A percentile compares a stretch with the other conserved stretches of the same genome.
phyloP scores from a whole-genome alignment of 2,888 invertebrate species.

The Amiota minor region DNA sequence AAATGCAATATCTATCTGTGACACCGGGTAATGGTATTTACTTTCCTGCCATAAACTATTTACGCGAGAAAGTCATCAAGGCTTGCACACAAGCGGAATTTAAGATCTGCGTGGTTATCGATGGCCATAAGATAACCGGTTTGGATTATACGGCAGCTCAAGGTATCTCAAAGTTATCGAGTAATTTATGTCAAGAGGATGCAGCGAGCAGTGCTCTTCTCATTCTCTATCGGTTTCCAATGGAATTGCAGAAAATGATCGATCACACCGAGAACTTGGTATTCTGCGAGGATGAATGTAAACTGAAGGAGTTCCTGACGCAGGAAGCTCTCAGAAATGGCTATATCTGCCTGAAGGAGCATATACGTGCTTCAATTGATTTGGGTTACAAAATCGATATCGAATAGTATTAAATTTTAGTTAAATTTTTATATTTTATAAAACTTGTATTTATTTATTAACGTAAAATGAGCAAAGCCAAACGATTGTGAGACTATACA shows the following conservation, averaged over 20 bases:
- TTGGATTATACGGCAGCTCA: conserved; percentile 82
- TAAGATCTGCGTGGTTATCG: conserved; percentile 77
- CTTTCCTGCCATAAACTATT: conserved; percentile 82
- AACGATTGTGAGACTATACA: background rate
- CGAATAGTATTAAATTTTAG: conserved; percentile 54
- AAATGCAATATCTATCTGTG: conserved; percentile 77
- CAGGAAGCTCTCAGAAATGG: conserved; percentile 72
- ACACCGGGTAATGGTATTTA: conserved; percentile 81
- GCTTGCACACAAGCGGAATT: conserved; percentile 74
- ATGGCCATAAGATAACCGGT: conserved; percentile 79
- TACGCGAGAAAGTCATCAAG: conserved; percentile 77
- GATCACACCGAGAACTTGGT: conserved; percentile 70
- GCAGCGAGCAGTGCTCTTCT: conserved; percentile 61
- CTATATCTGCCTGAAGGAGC: conserved; percentile 69
- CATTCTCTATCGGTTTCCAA: conserved; percentile 65
- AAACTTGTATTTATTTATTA: conserved; percentile 5
- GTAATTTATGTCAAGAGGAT: conserved; percentile 63
- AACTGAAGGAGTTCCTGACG: conserved; percentile 68
- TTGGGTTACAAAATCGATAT: conserved; percentile 71
- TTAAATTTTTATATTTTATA: conserved; percentile 24
- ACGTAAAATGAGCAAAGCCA: conserved; percentile 23
- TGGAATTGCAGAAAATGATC: conserved; percentile 65
- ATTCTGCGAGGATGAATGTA: conserved; percentile 68
- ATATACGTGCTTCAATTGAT: conserved; percentile 72
- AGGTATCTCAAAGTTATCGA: conserved; percentile 70